Evolutionary conservation across 2,888 invertebrate genomes (phyloP).

Genomic region (Stramonita haemastoma): DNA sequence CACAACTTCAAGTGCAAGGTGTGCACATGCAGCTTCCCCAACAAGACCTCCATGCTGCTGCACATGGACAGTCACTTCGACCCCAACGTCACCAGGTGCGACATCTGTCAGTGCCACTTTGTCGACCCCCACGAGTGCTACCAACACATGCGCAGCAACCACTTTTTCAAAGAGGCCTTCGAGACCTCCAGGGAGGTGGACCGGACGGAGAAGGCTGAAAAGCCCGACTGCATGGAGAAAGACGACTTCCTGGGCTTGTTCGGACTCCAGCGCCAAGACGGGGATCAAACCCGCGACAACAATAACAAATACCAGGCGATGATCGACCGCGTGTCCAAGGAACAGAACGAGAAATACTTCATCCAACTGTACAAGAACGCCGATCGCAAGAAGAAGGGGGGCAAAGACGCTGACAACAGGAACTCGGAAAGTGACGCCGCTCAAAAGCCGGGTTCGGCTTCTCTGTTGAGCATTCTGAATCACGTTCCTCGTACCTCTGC

Average conservation of each 20-base stretch:
- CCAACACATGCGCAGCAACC: conserved; percentile 70
- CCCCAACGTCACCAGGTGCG: conserved; percentile 69
- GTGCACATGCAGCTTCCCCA: conserved; percentile 76
- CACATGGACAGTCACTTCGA: conserved; percentile 71
- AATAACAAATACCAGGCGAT: conserved; percentile 21
- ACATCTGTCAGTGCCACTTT: conserved; percentile 81
- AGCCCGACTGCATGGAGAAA: conserved; percentile 75
- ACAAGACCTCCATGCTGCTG: conserved; percentile 71
- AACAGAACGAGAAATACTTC: conserved; percentile 66
- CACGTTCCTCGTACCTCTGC: not conserved
- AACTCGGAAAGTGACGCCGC: not conserved
- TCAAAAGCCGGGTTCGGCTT: not conserved
- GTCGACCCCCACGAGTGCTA: conserved; percentile 79
- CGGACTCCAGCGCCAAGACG: conserved; percentile 81
- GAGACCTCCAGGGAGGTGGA: conserved; percentile 78
- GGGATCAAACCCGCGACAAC: too few species aligned
- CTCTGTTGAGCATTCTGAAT: not conserved
- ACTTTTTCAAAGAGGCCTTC: conserved; percentile 65
- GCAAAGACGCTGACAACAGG: not conserved
- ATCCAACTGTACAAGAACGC: conserved; percentile 60
- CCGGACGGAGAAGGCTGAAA: conserved; percentile 52
- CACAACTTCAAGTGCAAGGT: conserved; percentile 73
- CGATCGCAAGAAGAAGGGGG: not conserved
- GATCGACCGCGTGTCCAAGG: conserved; percentile 39
- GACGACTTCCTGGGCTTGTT: conserved; percentile 90